These are phyloP conservation scores for Hemistola chrysoprasaria DNA, from an alignment of 2,888 invertebrate genomes.

Conservation along the genomic window DNA sequence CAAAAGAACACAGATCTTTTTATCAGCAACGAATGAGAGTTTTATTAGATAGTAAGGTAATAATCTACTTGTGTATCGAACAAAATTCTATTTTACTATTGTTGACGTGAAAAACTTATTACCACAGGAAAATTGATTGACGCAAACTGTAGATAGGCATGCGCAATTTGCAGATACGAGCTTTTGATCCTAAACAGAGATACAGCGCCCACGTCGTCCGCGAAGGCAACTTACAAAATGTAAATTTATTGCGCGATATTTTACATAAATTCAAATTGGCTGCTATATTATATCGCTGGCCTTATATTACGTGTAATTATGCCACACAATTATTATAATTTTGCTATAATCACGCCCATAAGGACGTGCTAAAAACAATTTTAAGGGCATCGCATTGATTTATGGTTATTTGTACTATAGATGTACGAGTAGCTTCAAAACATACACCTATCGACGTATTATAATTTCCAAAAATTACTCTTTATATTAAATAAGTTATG, in stretches of 20 bases:
- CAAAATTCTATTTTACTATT: too few species aligned
- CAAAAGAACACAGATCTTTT: too few species aligned
- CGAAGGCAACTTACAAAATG: conserved; percentile 74
- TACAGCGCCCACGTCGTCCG: conserved; percentile 59
- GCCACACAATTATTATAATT: conserved; percentile 80
- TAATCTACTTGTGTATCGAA: too few species aligned
- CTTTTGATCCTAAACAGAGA: conserved; percentile 72
- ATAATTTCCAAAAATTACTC: conserved; percentile 27
- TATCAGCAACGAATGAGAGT: too few species aligned
- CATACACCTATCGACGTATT: too few species aligned
- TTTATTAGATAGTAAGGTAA: too few species aligned
- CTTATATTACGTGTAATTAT: conserved; percentile 76
- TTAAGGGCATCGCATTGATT: conserved; percentile 70
- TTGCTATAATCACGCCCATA: conserved; percentile 75
- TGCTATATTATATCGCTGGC: conserved; percentile 66
- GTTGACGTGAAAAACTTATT: conserved; percentile 7
- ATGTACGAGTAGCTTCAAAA: conserved; percentile 3
- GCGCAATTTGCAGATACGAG: conserved; percentile 60
- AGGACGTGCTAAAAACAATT: conserved; percentile 79
- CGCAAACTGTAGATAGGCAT: conserved; percentile 44
- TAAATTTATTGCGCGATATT: conserved; percentile 79
- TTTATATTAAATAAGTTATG: conserved; percentile 34
- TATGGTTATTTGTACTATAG: conserved; percentile 47
- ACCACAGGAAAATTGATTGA: conserved; percentile 25
- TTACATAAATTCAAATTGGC: conserved; percentile 78